These are phyloP conservation scores for Nannoperca australis DNA, from an alignment of 2,797 vertebrate genomes.

Conservation along the genomic window DNA sequence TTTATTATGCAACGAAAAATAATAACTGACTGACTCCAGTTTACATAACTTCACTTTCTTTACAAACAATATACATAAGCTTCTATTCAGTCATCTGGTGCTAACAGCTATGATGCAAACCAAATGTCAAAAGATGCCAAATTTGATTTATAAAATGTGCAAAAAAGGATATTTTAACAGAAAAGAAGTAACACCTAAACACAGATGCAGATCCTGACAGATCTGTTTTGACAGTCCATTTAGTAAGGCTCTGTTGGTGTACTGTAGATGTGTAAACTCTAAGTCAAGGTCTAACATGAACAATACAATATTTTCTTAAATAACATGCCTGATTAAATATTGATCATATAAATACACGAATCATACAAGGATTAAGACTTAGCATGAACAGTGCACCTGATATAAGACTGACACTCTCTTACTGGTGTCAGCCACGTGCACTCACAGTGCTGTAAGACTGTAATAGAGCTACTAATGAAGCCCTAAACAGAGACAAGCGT, in stretches of 20 bases:
- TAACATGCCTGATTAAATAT: slow-evolving; percentile 45
- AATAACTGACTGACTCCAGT: not conserved
- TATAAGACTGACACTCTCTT: not conserved
- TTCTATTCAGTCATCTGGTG: not conserved
- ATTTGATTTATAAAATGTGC: slow-evolving; percentile 11
- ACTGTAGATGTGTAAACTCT: slow-evolving; percentile 12
- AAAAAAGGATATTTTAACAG: slow-evolving; percentile 16
- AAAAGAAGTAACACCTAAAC: slow-evolving; percentile 14
- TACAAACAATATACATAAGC: not conserved
- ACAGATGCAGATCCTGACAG: not conserved
- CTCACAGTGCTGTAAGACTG: slow-evolving; percentile 19
- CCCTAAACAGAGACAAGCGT: not conserved
- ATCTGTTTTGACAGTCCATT: slow-evolving; percentile 1
- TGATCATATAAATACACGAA: slow-evolving; percentile 36
- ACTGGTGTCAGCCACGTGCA: not conserved
- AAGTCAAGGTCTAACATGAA: slow-evolving; percentile 6
- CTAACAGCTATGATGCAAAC: not conserved
- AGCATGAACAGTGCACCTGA: slow-evolving; percentile 14
- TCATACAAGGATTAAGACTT: not conserved
- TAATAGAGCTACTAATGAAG: slow-evolving; percentile 5
- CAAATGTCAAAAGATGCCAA: slow-evolving; percentile 1
- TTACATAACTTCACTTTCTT: slow-evolving; percentile 1
- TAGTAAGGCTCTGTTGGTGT: slow-evolving; percentile 48
- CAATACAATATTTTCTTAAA: slow-evolving; percentile 8
- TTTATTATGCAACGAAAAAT: not conserved